Evolutionary conservation across 2,888 invertebrate species (phyloP).

Genomic region (Boloria selene): DNA sequence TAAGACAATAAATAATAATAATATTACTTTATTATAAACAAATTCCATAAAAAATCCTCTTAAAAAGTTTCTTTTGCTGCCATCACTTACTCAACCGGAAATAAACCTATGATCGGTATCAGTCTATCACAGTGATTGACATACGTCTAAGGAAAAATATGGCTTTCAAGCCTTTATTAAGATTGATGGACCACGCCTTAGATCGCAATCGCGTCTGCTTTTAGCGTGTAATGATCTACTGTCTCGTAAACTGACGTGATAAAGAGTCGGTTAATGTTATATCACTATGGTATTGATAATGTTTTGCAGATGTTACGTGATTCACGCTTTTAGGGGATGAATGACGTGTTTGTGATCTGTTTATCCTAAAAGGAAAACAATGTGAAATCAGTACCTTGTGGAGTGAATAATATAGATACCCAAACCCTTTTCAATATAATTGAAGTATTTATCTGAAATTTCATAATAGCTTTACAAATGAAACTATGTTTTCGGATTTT

Average conservation of each 20-base stretch:
- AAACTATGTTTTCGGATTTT: no score
- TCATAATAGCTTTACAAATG: no score
- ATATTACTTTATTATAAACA: not conserved
- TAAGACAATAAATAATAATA: no score
- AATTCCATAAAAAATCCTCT: not conserved
- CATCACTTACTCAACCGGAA: conserved; percentile 27
- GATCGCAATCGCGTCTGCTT: conserved; percentile 41
- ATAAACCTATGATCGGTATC: conserved; percentile 40
- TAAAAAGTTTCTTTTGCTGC: not conserved
- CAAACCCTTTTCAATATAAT: no score
- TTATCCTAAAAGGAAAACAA: no score
- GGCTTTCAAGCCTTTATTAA: conserved; percentile 70
- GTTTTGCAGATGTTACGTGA: not conserved
- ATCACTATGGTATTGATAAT: conserved; percentile 5
- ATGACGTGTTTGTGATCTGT: no score
- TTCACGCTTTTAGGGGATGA: no score
- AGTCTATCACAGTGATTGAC: conserved; percentile 70
- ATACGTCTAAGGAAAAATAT: conserved; percentile 71
- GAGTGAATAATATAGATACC: no score
- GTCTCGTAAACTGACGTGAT: conserved; percentile 27
- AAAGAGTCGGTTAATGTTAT: conserved; percentile 7
- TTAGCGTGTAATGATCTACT: conserved; percentile 37
- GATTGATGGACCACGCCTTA: conserved; percentile 63
- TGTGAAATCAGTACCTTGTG: no score
- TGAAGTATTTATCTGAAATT: no score